Base-by-base conservation (phyloP, 1,140 invertebrate species). In the Antheraea mylitta region DNA sequence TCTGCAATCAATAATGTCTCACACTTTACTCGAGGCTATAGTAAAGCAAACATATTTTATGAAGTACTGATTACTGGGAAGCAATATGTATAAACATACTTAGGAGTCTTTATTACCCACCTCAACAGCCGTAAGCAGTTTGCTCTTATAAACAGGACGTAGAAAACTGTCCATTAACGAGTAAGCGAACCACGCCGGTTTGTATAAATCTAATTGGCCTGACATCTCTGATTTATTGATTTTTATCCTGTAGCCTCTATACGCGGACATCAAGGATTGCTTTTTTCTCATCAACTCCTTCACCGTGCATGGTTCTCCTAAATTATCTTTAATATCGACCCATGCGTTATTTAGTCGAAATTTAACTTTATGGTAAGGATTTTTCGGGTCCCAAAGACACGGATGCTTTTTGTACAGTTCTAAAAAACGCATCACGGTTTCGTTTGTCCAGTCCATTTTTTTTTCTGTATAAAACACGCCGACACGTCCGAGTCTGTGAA, bases 271-370 rank as follows among this genome's bases (percentile, higher is more conserved):
- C 37, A 68, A 22, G 8, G 60, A 68, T 30, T 68, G 59, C 53
- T 63, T 68, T 37, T 68, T 68, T 18, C 37, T 68, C 18, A 62
- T 68, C n/a, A 68, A 60, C 36, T 63, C 37, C 2, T 19, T n/a
- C 6, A 68, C 19, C n/a, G 67, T 38, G 58, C n/a, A 45, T 9
- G 59, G 36, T 42, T 37, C 19, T 9, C 38, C 18, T 37, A 68
- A 45, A 19, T 18, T 36, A n/a, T 42, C 13, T 48, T 36, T 16
- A n/a, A 68, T 62, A n/a, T 59, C n/a, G 18, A 13, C 18, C 67
- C 67, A 68, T 18, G 67, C 71, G 19, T 72, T 66, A 18, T 36
- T 58, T 37, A 69, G 58, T 37, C 62, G 42, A 7, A 30, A 66
- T 66, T 48, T 68, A 59, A 66, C 66, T 63, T 53, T 63, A 37